Evolutionary conservation across 2,113 vertebrate species (phyloP).

Genomic region (Gnathonemus longibarbis): DNA sequence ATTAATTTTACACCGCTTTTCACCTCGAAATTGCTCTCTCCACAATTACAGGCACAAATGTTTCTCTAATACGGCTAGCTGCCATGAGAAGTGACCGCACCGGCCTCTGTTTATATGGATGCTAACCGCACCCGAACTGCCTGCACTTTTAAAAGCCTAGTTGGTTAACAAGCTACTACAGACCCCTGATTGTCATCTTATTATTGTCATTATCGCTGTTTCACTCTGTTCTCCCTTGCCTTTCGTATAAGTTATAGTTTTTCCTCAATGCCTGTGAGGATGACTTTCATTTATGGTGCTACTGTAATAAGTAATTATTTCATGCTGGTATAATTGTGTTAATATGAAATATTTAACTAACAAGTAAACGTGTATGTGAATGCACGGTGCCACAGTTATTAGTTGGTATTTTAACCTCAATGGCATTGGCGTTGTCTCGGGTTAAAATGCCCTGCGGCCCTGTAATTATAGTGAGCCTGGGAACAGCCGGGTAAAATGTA

Average conservation of each 20-base stretch:
- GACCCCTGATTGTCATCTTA: not conserved
- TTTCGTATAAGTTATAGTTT: not conserved
- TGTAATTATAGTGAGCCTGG: not conserved
- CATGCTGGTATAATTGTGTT: not conserved
- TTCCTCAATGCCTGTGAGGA: not conserved
- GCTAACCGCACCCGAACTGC: not conserved
- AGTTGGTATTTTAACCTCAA: not conserved
- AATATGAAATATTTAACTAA: not conserved
- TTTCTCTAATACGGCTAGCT: not conserved
- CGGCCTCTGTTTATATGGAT: not conserved
- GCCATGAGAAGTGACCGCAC: not conserved
- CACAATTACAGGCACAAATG: not conserved
- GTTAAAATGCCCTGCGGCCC: not conserved
- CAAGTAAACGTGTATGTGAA: not conserved
- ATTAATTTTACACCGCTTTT: not conserved
- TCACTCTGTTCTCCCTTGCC: not conserved
- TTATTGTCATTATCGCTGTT: not conserved
- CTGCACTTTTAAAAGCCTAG: not conserved
- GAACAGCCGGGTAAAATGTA: not conserved
- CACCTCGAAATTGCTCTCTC: not conserved
- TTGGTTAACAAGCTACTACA: not conserved
- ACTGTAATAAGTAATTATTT: not conserved
- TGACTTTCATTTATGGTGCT: not conserved
- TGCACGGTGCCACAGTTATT: not conserved
- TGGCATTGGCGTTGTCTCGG: not conserved